These are phyloP conservation scores for Melanostoma scalare DNA, from an alignment of 2,888 invertebrate species.

Conservation along the genomic window DNA sequence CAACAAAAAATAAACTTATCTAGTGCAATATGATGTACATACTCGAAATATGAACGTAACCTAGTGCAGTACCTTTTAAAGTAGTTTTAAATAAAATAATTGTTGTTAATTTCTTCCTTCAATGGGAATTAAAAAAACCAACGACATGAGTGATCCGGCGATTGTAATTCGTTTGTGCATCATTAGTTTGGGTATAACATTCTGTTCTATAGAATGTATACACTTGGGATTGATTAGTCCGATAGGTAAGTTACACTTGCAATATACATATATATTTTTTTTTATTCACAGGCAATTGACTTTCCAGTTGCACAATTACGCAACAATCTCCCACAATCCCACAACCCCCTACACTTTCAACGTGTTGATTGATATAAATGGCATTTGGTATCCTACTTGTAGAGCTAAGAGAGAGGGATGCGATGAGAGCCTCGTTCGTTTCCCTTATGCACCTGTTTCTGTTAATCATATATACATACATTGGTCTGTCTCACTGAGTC, in stretches of 20 bases:
- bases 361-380: constrained; percentile 38
- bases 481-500: background rate
- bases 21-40: constrained; percentile 46
- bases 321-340: constrained; percentile 39
- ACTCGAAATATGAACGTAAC: background rate
- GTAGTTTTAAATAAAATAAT: constrained; percentile 35
- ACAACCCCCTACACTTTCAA: constrained; percentile 20
- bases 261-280: background rate
- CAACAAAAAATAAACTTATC: constrained; percentile 20
- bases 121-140: constrained; percentile 33
- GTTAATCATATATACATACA: background rate
- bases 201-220: constrained; percentile 57
- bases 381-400: constrained; percentile 20
- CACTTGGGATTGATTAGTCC: constrained; percentile 72
- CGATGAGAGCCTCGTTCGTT: background rate
- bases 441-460: constrained; percentile 31
- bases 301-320: constrained; percentile 62
- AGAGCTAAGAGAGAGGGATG: constrained; percentile 18
- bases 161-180: constrained; percentile 34
- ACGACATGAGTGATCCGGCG: constrained; percentile 44
- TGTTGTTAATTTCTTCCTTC: constrained; percentile 26
- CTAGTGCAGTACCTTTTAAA: constrained; percentile 35
- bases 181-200: constrained; percentile 47
- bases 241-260: constrained; percentile 68
- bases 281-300: constrained; percentile 20